Evolutionary conservation across 2,888 invertebrate genomes (phyloP).

Genomic region (Hemaris fuciformis): DNA sequence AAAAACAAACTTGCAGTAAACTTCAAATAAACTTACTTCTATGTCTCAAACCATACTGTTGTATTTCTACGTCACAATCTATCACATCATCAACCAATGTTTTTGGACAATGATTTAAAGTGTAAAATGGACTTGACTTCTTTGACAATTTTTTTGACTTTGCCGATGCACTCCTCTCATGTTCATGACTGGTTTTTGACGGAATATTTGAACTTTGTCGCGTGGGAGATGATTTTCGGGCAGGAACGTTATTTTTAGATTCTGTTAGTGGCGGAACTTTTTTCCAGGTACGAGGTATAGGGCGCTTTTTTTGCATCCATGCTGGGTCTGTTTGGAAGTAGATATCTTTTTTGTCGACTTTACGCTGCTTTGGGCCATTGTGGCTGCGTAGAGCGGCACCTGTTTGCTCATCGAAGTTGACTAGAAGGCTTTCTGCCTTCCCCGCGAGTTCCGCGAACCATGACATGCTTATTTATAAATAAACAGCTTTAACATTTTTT

Average conservation of each 20-base stretch:
- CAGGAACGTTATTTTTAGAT: constrained; percentile 35
- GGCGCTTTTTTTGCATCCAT: constrained; percentile 43
- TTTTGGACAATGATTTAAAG: constrained; percentile 50
- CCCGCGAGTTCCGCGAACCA: constrained; percentile 89
- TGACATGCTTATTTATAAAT: constrained; percentile 75
- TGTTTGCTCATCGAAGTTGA: constrained; percentile 88
- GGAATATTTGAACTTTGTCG: constrained; percentile 31
- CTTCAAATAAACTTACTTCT: constrained; percentile 49
- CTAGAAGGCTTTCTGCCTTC: constrained; percentile 87
- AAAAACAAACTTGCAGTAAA: not conserved
- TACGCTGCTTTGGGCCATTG: constrained; percentile 45
- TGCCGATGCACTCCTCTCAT: constrained; percentile 23
- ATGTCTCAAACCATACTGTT: constrained; percentile 44
- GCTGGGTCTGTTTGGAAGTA: constrained; percentile 33
- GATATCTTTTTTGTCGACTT: constrained; percentile 39
- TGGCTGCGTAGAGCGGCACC: constrained; percentile 82
- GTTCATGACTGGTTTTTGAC: constrained; percentile 36
- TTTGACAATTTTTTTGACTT: constrained; percentile 35
- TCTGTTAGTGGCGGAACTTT: constrained; percentile 44
- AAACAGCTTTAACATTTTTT: not conserved
- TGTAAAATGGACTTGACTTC: constrained; percentile 39
- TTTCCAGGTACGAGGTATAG: constrained; percentile 35
- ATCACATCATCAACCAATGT: constrained; percentile 51
- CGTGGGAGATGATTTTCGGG: constrained; percentile 36
- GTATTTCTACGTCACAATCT: constrained; percentile 30